Base-by-base conservation (phyloP, 35 echinoderm and acorn worm genomes). In the Heliocidaris tuberculata region DNA sequence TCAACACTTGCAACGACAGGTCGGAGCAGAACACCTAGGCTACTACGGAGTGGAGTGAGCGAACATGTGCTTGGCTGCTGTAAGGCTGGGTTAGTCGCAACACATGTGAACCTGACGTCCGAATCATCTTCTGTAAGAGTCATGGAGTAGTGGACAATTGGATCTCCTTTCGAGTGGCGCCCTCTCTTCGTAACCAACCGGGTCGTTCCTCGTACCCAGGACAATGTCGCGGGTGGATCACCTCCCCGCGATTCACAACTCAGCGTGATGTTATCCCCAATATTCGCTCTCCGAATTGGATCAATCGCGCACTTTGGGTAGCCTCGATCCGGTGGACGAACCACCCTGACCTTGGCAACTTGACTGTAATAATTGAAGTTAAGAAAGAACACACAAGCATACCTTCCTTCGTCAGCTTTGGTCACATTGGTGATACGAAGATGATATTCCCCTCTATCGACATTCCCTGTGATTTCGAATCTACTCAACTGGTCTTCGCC, bases 201-300 rank as follows among this genome's bases (percentile, higher is more conserved):
- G 11, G n/a, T 71, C 10, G 94, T 92, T 2, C 96, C 95, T n/a
- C 97, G 86, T 24, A 96, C 94, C 85, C 96, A 95, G 16, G 97
- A 93, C 32, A 98, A 86, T 2, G 94, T 96, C 48, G 97, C 97
- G 11, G 97, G 95, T 31, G 97, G 97, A 56, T 95, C 88, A 0
- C 97, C 97, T 5, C 97, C 97, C 9, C 92, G 85, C 5, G 97
- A 98, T 19, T 98, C 97, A 56, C 97, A 98, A 30, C 61, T 19
- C 47, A 98, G 31, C 0, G 97, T 98, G 19, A 98, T 89, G 49
- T 93, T 94, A 92, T 98, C 97, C 27, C 97, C 95, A 50, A 96
- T 70, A 27, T 35, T 54, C 27, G 95, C 31, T 9, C 92, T 95
- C 10, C 48, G 32, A 13, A 61, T 93, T 8, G 97, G 97, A 10